Base-by-base conservation (phyloP, 2,888 invertebrate genomes). In the Myathropa florea region DNA sequence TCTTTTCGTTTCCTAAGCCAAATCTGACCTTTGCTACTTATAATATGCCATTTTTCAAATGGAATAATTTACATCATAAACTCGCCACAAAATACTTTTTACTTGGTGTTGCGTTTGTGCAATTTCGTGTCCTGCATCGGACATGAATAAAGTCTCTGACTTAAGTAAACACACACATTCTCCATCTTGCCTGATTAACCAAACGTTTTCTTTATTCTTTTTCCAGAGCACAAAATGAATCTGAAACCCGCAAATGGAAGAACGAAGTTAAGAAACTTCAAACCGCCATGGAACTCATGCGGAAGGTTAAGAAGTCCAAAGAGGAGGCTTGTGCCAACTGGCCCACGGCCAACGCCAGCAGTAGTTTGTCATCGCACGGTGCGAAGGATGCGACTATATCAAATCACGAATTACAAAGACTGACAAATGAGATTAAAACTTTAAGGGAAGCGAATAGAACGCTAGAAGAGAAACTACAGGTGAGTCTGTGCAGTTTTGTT, bases 401-500 rank as follows among this genome's bases (percentile, higher is more conserved):
- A 80, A 90, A 90, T 77, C 90, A 91, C 88, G 92, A 92, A 91
- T 89, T 92, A 88, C 92, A 92, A 91, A 92, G 92, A 92, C 91
- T 92, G 92, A 92, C 91, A 83, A 91, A 91, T 90, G 95, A 95
- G 91, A 93, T 95, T 92, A 94, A 94, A 93, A 93, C 93, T 91
- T 93, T 95, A 89, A 95, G 94, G 90, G 93, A 94, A 91, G 94
- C 94, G 73, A 95, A 95, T 90, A 95, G 94, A 93, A 93, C 94
- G 91, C 94, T 95, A 92, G 95, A 95, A 91, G 95, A 95, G 91
- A 95, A 95, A 93, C 93, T 95, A 91, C 94, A 95, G 94, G 95
- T 95, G 90, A 91, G 91, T 89, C 12, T 67, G 60, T 39, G 33
- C 36, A n/a, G 21, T 12, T 39, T 55, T 30, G 10, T n/a, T 39